Base-by-base conservation (phyloP, 2,888 invertebrate genomes). In the Heliconius cydno region DNA sequence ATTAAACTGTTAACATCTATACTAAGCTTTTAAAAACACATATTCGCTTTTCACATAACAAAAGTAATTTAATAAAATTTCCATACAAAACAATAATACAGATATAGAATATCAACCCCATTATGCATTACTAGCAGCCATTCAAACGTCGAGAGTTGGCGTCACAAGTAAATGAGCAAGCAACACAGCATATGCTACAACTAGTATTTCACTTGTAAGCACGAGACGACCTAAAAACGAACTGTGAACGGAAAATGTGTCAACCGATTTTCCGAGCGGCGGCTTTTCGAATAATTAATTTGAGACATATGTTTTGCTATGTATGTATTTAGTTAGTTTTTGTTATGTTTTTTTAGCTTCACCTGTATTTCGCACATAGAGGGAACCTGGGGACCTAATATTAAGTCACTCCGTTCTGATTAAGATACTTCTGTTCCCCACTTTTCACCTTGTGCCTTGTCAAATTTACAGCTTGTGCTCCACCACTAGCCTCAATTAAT, bases 101-200 rank as follows among this genome's bases (percentile, higher is more conserved):
- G n/a, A 73, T 52, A 9, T 28, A 13, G 10, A 34, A 57, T n/a
- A 72, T 13, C 7, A 19, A 52, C n/a, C 34, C 15, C 34, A 73
- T 25, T 60, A 60, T 34, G 34, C 60, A n/a, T n/a, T 15, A 72
- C 60, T 60, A 12, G 30, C 19, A 60, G 15, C 34, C 60, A 60
- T 60, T 60, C 34, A 73, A 73, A 73, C 34, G 34, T 34, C 57
- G 57, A 73, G 52, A 46, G 57, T 73, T 73, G 73, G 57, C 73
- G 38, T 60, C 60, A n/a, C 60, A 73, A 73, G 60, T 73, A 73
- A 73, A 60, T 60, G 73, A 73, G 73, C 73, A 73, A 73, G 73
- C 73, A 34, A 60, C 34, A 60, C 15, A 60, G 52, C 52, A 52
- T 72, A 46, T 70, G 70, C 70, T 30, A 71, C 52, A 52, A 73